Evolutionary conservation across 2,888 invertebrate species (phyloP), one percentile per base, ranked within the genome.

Genomic region (Anticlea derivata): DNA sequence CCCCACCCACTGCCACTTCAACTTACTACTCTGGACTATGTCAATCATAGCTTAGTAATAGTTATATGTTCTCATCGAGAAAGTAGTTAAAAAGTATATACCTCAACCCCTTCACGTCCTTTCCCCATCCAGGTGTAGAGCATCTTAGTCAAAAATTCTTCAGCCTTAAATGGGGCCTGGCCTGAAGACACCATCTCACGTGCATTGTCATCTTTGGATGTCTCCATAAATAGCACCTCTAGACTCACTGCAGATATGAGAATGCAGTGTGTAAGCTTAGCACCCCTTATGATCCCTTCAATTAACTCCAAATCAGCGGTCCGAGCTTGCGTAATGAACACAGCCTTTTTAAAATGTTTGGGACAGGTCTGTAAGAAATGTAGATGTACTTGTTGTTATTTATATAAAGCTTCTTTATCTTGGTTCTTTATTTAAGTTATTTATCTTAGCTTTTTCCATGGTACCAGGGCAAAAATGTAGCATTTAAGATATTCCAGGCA

Each of bases 241-340:
- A 92, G 74, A 63, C 92, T 92, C 1, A 92, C 89, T 13, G 92
- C 86, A 8, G 93, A 92, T 57, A 94, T 83, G 1, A 95, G 78
- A 3, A 92, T 88, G 51, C 93, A 93, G 65, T 92, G 92, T 5
- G 93, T 88, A 52, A 95, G 92, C 27, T 88, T 79, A 76, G 94
- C 94, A 60, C 91, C 91, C 4, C 83, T 78, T 23, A 94, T 88
- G 13, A 95, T 92, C 61, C 94, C 91, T 58, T 86, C 82, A 31
- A 94, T 82, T 6, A 93, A 92, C 35, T 87, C 80, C 7, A 92
- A 78, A 48, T 93, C 92, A 7, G 91, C 92, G 6, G 83, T 83
- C 12, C 88, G 83, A 49, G 93, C 75, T 55, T 92, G 89, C 0
- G 92, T 90, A 52, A 93, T 92, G 30, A 94, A 91, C 7, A 95